Base-by-base conservation (phyloP, 2,797 vertebrate genomes). In the Schizopygopsis malacanthus region DNA sequence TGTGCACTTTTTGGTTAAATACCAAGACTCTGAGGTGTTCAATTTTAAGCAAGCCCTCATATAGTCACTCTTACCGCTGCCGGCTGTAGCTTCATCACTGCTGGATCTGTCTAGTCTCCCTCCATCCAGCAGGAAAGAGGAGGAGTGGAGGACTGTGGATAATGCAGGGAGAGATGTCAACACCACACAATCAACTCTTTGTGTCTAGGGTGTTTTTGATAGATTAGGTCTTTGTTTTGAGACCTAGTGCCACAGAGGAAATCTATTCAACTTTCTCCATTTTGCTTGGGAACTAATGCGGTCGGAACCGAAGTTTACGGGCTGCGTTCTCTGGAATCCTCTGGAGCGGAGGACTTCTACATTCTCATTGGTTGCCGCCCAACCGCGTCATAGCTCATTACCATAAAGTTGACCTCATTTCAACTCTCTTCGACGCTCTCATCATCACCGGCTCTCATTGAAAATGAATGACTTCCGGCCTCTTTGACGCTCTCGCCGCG, bases 21-120 rank as follows among this genome's bases (percentile, higher is more conserved):
- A 89, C 89, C 88, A 87, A 89, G 85, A 89, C 41, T 72, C 22
- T 47, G 41, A 43, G 11, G 70, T 73, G 43, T 73, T 25, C 25
- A 47, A 25, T 47, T 54, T 37, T 37, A 54, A 76, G 28, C 50
- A 54, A 28, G 28, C 47, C 47, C 16, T 76, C 33, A 50, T 20
- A 76, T 76, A 10, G 16, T 37, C 73, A 76, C 28, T 37, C 47
- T 76, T 12, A 20, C 12, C 12, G 59, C 59, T 61, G n/a, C n/a
- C 59, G 59, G 59, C 59, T 61, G n/a, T 16, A 65, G 25, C 28
- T 65, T 33, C 1, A 65, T 65, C 61, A 33, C 61, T 16, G 13
- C 61, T 16, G 61, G 6, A 25, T 73, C 70, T 16, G 13, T 28
- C 37, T 5, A 11, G 10, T 70, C 9, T 70, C 37, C 67, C 67